Evolutionary conservation across 2,888 invertebrate genomes (phyloP).

Genomic region (Eulithis testata): DNA sequence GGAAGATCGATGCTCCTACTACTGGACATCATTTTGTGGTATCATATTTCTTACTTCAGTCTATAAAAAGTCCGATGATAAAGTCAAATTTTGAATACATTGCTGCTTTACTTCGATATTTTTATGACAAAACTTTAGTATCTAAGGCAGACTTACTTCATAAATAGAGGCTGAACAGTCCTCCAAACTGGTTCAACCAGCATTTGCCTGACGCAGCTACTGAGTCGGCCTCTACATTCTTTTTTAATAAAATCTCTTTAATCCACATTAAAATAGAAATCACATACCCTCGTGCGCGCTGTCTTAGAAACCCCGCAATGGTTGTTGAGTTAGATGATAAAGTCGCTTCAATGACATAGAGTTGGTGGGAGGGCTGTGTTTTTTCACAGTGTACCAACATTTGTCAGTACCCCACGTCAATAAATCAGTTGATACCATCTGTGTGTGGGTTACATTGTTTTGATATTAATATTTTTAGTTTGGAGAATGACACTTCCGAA

Average conservation of each 20-base stretch:
- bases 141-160: no score
- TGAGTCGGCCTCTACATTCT: no score
- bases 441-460: conserved; percentile 48
- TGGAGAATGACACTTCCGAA: conserved; percentile 48
- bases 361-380: conserved; percentile 24
- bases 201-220: no score
- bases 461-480: conserved; percentile 57
- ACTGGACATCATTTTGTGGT: conserved; percentile 38
- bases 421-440: conserved; percentile 59
- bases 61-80: not conserved
- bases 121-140: not conserved
- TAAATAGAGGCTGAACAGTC: no score
- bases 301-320: conserved; percentile 21
- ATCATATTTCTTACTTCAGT: conserved; percentile 40
- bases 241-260: no score
- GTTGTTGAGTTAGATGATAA: not conserved
- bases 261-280: no score
- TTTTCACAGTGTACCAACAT: conserved; percentile 44
- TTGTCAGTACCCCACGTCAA: conserved; percentile 53
- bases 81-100: conserved; percentile 14
- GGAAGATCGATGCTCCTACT: conserved; percentile 41
- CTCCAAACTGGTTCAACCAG: no score
- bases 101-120: conserved; percentile 8
- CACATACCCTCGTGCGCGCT: not conserved
- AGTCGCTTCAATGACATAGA: not conserved